These are phyloP conservation scores for Okapia johnstoni DNA, from an alignment of 2,113 vertebrate genomes.

Conservation along the genomic window DNA sequence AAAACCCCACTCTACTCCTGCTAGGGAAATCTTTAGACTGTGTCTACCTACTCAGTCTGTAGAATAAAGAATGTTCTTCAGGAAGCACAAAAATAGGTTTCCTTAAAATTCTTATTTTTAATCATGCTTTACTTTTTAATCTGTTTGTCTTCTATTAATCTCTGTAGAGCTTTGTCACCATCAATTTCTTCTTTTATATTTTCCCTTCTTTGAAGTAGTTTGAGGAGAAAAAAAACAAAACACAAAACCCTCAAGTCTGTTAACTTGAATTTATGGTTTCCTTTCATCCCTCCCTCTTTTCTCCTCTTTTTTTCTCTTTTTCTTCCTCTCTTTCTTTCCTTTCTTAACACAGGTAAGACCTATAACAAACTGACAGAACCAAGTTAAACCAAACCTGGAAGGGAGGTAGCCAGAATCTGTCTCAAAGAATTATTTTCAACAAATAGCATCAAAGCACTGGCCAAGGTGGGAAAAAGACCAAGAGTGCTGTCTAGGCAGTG, in stretches of 20 bases:
- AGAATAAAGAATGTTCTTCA: slow-evolving; percentile 72
- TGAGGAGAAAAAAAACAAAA: slow-evolving; percentile 7
- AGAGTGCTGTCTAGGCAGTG: slow-evolving; percentile 74
- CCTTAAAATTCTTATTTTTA: slow-evolving; percentile 69
- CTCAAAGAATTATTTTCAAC: slow-evolving; percentile 77
- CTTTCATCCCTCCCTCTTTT: neutral
- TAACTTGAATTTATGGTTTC: slow-evolving; percentile 1
- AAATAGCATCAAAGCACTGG: slow-evolving; percentile 66
- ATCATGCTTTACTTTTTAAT: slow-evolving; percentile 63
- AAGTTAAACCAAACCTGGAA: slow-evolving; percentile 82
- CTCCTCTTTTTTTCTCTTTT: neutral
- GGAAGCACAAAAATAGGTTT: slow-evolving; percentile 74
- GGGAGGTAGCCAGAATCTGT: slow-evolving; percentile 85
- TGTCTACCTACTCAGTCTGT: slow-evolving; percentile 75
- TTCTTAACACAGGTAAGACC: slow-evolving; percentile 85
- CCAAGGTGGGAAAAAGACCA: slow-evolving; percentile 48
- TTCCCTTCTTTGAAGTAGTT: slow-evolving; percentile 61
- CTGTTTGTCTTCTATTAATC: slow-evolving; percentile 23
- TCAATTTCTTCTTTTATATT: slow-evolving; percentile 25
- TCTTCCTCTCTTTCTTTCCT: neutral
- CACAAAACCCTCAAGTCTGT: slow-evolving; percentile 15
- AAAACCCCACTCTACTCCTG: slow-evolving; percentile 65
- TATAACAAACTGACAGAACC: slow-evolving; percentile 85
- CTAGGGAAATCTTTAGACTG: slow-evolving; percentile 73
- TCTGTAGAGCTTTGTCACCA: slow-evolving; percentile 44